Base-by-base conservation (phyloP, 2,113 vertebrate species). In the Oryzias javanicus region DNA sequence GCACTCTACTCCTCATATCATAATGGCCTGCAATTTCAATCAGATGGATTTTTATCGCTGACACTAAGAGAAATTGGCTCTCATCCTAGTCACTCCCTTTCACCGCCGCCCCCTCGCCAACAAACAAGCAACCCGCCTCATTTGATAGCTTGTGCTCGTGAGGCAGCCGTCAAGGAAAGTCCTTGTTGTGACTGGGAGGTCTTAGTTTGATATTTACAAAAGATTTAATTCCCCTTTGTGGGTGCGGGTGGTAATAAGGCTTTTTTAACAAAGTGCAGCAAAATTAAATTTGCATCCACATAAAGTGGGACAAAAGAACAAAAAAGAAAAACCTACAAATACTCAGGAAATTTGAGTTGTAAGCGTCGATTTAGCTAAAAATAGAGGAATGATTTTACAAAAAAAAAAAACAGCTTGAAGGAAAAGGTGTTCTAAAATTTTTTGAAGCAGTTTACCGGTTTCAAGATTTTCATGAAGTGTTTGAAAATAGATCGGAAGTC, bases 21-120 rank as follows among this genome's bases (percentile, higher is more conserved):
- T 95, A 95, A 96, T 96, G 93, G 91, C 92, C 91, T 86, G 92
- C 92, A 93, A 96, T 96, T 96, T 96, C 94, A 96, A 96, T 96
- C 95, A 96, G 94, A 94, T 94, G 93, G 94, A 95, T 84, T 96
- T 96, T 95, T 95, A 94, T 95, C 92, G 93, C 92, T 92, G 92
- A 90, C 94, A 96, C 94, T 94, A 93, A 94, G 93, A 92, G 91
- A 94, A 93, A 95, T 94, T 92, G 93, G 92, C 92, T 92, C 93
- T 94, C 71, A 57, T 78, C 71, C 79, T 64, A 53, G 65, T 68
- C 69, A 66, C 64, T 67, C 78, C 72, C 61, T 64, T 59, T 22
- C 22, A 22, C 22, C 22, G 22, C 22, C 49, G 42, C 25, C 60
- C 1, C 44, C 6, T 29, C 6, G 46, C 6, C 59, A 2, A 22